Evolutionary conservation across 2,888 invertebrate species (phyloP).

Genomic region (Xestia ashworthii): DNA sequence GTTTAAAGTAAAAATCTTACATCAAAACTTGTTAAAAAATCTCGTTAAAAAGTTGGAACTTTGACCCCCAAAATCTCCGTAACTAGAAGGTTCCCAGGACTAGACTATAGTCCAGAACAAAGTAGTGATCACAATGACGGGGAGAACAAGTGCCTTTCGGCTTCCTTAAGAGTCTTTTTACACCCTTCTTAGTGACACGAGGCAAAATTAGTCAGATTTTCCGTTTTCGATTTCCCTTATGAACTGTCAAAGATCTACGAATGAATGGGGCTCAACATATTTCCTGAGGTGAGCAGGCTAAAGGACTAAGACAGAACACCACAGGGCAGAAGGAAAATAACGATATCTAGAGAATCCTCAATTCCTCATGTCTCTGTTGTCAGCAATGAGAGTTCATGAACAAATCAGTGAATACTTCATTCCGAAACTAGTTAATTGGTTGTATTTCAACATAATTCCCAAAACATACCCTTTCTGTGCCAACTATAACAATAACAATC

Average conservation of each 20-base stretch:
- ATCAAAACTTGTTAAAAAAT: too few species aligned
- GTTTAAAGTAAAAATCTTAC: too few species aligned
- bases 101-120: too few species aligned
- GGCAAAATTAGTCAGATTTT: neutral
- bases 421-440: neutral
- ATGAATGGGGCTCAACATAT: neutral
- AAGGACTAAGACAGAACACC: neutral
- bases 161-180: too few species aligned
- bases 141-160: too few species aligned
- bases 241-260: neutral
- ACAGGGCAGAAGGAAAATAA: neutral
- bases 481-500: slow-evolving; percentile 67
- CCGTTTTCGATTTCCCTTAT: neutral
- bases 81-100: too few species aligned
- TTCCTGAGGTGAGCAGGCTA: neutral
- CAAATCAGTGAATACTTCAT: neutral
- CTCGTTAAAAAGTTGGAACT: too few species aligned
- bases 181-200: neutral
- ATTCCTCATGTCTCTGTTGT: neutral
- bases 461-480: slow-evolving; percentile 22
- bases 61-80: too few species aligned
- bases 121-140: too few species aligned
- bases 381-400: neutral
- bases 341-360: too few species aligned
- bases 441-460: neutral